phyloP scores from a whole-genome alignment of 2,797 vertebrate species.

The Argentina silus region DNA sequence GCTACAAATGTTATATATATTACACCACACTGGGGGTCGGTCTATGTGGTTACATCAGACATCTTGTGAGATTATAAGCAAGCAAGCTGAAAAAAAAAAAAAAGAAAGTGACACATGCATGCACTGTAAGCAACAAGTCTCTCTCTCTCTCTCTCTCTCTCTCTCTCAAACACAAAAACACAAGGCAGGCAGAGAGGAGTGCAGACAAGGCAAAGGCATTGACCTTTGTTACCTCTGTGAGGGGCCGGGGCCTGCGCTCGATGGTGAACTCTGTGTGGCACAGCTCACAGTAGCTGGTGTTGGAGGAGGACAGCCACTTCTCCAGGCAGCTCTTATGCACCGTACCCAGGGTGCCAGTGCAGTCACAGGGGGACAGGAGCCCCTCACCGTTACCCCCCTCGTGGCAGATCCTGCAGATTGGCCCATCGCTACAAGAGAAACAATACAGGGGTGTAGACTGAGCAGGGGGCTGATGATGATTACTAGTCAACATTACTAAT shows the following conservation, averaged over 20 bases:
- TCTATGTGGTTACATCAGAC: no score
- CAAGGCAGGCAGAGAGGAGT: conserved; percentile 20
- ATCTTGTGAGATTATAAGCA: no score
- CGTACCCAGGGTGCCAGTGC: conserved; percentile 90
- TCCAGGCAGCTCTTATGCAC: conserved; percentile 97
- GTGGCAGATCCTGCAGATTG: conserved; percentile 96
- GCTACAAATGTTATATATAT: no score
- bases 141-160: not conserved
- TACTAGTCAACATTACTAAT: not conserved
- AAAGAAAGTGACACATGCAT: not conserved
- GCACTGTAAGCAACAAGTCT: not conserved
- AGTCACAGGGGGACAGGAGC: conserved; percentile 91
- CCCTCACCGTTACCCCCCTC: conserved; percentile 87
- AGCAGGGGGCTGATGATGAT: not conserved
- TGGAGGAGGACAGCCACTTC: conserved; percentile 95
- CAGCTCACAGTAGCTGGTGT: conserved; percentile 97
- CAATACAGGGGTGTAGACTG: not conserved
- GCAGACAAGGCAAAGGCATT: conserved; percentile 51
- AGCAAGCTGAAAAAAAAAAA: conserved; percentile 22
- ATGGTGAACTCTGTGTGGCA: conserved; percentile 95
- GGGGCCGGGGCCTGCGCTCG: conserved; percentile 88
- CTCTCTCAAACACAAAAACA: not conserved
- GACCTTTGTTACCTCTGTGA: conserved; percentile 88
- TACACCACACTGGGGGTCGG: no score
- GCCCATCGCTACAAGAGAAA: conserved; percentile 82